Conservation (phyloP, 2,113 vertebrate genomes). For the Pluvianellus socialis region DNA sequence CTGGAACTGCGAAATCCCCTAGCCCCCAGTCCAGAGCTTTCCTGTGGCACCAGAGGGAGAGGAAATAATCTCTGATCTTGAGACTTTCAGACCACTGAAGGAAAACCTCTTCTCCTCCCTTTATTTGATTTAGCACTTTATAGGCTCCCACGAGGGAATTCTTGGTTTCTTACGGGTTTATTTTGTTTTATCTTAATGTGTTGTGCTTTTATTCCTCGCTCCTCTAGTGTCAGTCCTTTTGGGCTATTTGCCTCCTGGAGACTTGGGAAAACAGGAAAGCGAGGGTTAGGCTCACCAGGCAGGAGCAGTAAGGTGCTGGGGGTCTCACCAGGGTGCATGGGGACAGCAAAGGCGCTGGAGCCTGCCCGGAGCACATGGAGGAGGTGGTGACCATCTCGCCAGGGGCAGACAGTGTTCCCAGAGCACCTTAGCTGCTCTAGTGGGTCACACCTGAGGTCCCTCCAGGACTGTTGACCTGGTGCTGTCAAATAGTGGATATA, state of each 20-base stretch:
- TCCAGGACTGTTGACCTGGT: background rate
- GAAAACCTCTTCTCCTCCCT: constrained; percentile 47
- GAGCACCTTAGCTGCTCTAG: background rate
- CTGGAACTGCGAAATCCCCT: background rate
- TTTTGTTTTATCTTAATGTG: constrained; percentile 55
- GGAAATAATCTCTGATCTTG: constrained; percentile 64
- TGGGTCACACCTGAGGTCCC: background rate
- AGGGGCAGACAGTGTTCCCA: background rate
- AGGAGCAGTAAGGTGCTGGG: background rate
- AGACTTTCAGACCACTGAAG: constrained; percentile 51
- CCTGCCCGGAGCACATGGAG: background rate
- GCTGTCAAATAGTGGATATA: background rate
- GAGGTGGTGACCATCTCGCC: background rate
- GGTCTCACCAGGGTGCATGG: background rate
- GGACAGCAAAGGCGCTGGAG: background rate
- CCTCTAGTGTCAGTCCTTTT: background rate
- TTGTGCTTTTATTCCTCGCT: background rate
- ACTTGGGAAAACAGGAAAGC: background rate
- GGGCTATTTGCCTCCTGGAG: background rate
- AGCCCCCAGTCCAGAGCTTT: constrained; percentile 35
- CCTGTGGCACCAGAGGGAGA: constrained; percentile 56
- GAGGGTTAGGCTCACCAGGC: background rate
- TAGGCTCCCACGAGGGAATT: constrained; percentile 37
- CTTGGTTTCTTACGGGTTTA: constrained; percentile 16
- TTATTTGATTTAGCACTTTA: constrained; percentile 62